A percentile compares a stretch with the other conserved stretches of the same genome.
Conservation (phyloP, 1,140 invertebrate species). For the Proctacanthus coquilletti region DNA sequence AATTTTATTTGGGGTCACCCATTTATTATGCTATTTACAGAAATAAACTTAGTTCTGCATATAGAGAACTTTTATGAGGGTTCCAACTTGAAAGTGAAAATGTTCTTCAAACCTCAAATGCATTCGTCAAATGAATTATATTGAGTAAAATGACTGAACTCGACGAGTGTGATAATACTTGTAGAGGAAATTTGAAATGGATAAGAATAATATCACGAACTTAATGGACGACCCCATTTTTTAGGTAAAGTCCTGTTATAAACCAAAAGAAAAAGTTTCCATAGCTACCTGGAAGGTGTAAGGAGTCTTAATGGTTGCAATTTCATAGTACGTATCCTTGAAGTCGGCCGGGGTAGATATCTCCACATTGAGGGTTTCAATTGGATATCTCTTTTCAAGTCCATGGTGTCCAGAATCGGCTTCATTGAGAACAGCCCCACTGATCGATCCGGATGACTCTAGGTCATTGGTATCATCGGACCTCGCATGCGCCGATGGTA, state of each 20-base stretch:
- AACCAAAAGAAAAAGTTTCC: background rate
- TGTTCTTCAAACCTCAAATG: too few relatives aligned
- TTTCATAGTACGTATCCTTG: conserved; percentile 68
- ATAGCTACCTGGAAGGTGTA: conserved; percentile 65
- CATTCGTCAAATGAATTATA: too few relatives aligned
- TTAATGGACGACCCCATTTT: too few relatives aligned
- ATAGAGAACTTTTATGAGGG: too few relatives aligned
- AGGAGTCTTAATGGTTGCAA: conserved; percentile 76
- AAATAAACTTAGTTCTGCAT: too few relatives aligned
- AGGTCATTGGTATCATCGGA: conserved; percentile 39
- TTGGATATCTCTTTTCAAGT: conserved; percentile 37
- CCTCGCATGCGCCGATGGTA: conserved; percentile 13
- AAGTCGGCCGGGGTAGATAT: conserved; percentile 74
- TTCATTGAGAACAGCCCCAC: conserved; percentile 40
- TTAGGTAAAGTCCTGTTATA: too few relatives aligned
- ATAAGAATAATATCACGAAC: background rate
- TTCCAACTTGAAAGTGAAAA: too few relatives aligned
- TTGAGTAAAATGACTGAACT: too few relatives aligned
- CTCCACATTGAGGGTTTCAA: conserved; percentile 68
- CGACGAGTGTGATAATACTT: too few relatives aligned
- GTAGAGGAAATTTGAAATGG: background rate
- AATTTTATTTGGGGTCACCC: background rate
- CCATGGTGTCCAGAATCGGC: conserved; percentile 32
- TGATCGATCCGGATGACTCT: conserved; percentile 49
- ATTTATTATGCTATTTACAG: too few relatives aligned